Evolutionary conservation across 2,797 vertebrate species (phyloP).

Genomic region (Phoxinus dragarum): DNA sequence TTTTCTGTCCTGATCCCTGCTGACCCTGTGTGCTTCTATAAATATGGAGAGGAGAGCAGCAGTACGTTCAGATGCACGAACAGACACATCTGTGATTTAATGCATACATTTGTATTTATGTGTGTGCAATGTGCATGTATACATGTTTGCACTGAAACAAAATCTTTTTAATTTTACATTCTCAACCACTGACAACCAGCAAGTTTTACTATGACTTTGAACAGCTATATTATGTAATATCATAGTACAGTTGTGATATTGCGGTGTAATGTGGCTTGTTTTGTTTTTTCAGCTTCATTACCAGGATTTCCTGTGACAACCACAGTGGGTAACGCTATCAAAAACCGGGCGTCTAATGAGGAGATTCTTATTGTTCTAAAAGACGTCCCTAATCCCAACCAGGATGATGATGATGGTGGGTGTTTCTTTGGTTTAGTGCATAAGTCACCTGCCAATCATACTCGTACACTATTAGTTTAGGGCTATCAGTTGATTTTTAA

Average conservation of each 20-base stretch:
- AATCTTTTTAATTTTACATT: background rate
- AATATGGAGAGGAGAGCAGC: conserved; percentile 88
- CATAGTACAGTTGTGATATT: background rate
- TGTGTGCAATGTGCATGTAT: background rate
- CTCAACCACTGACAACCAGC: background rate
- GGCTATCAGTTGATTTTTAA: background rate
- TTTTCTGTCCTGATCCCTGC: conserved; percentile 92
- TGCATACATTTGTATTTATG: background rate
- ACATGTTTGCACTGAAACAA: background rate
- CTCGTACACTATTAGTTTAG: background rate
- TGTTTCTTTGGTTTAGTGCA: background rate
- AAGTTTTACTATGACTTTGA: background rate
- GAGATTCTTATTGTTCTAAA: conserved; percentile 93
- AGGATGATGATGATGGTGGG: conserved; percentile 94
- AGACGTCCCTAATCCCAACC: conserved; percentile 96
- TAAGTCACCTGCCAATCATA: background rate
- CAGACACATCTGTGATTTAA: background rate
- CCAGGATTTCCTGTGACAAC: conserved; percentile 88
- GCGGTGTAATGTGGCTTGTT: background rate
- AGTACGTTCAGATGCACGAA: conserved; percentile 78
- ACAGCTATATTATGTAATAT: background rate
- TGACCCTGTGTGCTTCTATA: conserved; percentile 88
- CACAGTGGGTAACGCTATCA: conserved; percentile 89
- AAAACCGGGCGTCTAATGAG: conserved; percentile 92
- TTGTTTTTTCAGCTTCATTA: conserved; percentile 80